Conservation (phyloP, 2,797 vertebrate species). For the Ptychadena robeensis region DNA sequence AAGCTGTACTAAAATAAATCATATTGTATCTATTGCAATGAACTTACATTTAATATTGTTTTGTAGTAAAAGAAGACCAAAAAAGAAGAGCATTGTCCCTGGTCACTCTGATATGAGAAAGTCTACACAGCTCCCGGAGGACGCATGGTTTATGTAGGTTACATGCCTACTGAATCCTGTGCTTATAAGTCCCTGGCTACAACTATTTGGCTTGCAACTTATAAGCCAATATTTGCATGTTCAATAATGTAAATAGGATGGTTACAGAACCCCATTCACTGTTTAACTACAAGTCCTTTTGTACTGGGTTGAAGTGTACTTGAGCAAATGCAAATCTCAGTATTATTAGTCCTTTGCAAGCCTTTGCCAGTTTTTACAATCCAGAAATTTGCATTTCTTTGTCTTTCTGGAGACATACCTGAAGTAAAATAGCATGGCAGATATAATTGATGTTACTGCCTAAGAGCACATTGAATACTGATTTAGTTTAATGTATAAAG, state of each 20-base stretch:
- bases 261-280: neutral
- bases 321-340: constrained; percentile 38
- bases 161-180: neutral
- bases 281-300: constrained; percentile 21
- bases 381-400: constrained; percentile 34
- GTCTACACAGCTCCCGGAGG: neutral
- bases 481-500: neutral
- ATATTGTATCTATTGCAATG: no score
- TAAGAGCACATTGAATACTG: neutral
- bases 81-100: neutral
- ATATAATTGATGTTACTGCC: neutral
- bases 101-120: neutral
- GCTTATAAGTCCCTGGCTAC: neutral
- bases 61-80: neutral
- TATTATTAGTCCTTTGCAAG: constrained; percentile 36
- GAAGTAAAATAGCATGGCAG: constrained; percentile 4
- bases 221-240: constrained; percentile 41
- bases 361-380: constrained; percentile 37
- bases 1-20: no score
- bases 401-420: constrained; percentile 15
- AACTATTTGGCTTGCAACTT: constrained; percentile 10
- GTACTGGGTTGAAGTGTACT: constrained; percentile 7
- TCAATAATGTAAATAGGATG: constrained; percentile 3
- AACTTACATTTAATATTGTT: neutral
- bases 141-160: neutral